Evolutionary conservation across 2,113 vertebrate genomes (phyloP), one percentile per base, ranked within the genome.

Genomic region (Lepus timidus): DNA sequence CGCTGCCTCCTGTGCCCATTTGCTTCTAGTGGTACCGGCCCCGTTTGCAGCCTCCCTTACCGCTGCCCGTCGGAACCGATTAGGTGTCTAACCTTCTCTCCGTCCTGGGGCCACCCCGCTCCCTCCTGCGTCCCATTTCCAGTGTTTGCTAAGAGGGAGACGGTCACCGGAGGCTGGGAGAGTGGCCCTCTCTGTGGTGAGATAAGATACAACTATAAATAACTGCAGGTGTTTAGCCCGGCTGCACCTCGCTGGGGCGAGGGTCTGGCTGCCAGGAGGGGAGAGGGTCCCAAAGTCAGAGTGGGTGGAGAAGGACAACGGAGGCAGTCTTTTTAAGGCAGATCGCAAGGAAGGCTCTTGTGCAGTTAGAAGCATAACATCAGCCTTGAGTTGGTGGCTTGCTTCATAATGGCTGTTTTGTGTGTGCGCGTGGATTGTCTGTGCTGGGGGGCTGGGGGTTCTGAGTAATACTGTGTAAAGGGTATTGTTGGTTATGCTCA

Each of bases 391-490:
- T 70, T 92, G 85, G 81, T 90, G 33, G 79, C 92, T 96, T 95
- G 84, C 93, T 95, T 96, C 96, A 98, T 98, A 98, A 97, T 97
- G 96, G 97, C 97, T 96, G 97, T 98, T 98, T 97, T 98, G 98
- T 98, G 74, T 96, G 83, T 94, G 92, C 81, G 71, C 85, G 6
- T 76, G 68, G 85, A 92, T 92, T 95, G 97, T 92, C 75, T 97
- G 88, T 94, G 93, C 97, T 95, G 94, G 97, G 97, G 97, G 95
- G 96, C 95, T 93, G 97, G 95, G 91, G 97, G 95, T 75, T 89
- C 73, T 75, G 97, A 82, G 93, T 97, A 89, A 94, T 91, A 93
- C 97, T 98, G 98, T 98, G 97, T 98, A 95, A 98, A 97, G 98
- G 94, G 97, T 97, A 98, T 98, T 98, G 98, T 98, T 98, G 97